phyloP scores from a whole-genome alignment of 2,797 vertebrate genomes.

The Cryptoprocta ferox region DNA sequence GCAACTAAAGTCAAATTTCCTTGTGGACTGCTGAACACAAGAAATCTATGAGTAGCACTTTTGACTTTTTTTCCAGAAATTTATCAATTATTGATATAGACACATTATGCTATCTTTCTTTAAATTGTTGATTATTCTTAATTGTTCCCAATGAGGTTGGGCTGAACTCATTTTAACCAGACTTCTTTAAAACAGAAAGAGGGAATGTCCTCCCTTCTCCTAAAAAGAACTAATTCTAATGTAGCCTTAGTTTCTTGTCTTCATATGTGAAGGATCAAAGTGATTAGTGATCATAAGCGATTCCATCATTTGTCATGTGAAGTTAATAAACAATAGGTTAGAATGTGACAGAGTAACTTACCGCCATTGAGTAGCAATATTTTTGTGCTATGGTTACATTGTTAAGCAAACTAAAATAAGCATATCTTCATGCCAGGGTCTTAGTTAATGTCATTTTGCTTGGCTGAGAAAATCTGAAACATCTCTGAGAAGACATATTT shows the following conservation, averaged over 20 bases:
- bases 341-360: slow-evolving; percentile 59
- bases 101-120: slow-evolving; percentile 73
- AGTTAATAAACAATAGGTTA: slow-evolving; percentile 62
- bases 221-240: not conserved
- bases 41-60: slow-evolving; percentile 78
- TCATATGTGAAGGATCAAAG: slow-evolving; percentile 33
- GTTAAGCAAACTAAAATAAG: slow-evolving; percentile 78
- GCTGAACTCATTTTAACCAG: slow-evolving; percentile 53
- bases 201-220: not conserved
- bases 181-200: slow-evolving; percentile 51
- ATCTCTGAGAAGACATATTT: slow-evolving; percentile 75
- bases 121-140: slow-evolving; percentile 70
- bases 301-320: slow-evolving; percentile 22
- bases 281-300: slow-evolving; percentile 54
- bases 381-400: slow-evolving; percentile 70
- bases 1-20: slow-evolving; percentile 86
- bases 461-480: slow-evolving; percentile 77
- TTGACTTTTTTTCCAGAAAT: slow-evolving; percentile 83
- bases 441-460: slow-evolving; percentile 73
- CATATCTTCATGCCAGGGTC: slow-evolving; percentile 76
- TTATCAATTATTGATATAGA: slow-evolving; percentile 78
- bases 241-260: slow-evolving; percentile 28
- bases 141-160: slow-evolving; percentile 37
- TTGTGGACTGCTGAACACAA: slow-evolving; percentile 82
- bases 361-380: slow-evolving; percentile 60